Evolutionary conservation across 2,888 invertebrate species (phyloP).

Genomic region (Stenodera caucasica): DNA sequence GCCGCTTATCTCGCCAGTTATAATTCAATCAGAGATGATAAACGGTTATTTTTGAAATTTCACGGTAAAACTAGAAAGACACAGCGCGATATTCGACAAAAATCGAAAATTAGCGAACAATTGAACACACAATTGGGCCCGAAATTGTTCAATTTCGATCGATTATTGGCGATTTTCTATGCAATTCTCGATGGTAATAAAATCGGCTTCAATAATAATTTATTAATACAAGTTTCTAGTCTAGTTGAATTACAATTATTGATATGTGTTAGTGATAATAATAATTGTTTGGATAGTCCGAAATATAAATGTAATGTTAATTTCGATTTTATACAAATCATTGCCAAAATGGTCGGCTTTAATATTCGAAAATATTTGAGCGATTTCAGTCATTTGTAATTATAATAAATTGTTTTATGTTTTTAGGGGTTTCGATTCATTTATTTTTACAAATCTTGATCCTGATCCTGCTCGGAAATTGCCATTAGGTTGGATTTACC

Average conservation of each 20-base stretch:
- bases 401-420: not conserved
- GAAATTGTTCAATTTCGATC: slow-evolving; percentile 59
- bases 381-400: slow-evolving; percentile 63
- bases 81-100: slow-evolving; percentile 62
- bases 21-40: slow-evolving; percentile 87
- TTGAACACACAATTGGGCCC: slow-evolving; percentile 77
- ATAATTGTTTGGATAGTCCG: slow-evolving; percentile 70
- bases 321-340: slow-evolving; percentile 75
- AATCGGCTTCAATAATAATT: slow-evolving; percentile 81
- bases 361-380: slow-evolving; percentile 76
- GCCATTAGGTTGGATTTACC: too few relatives aligned
- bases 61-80: slow-evolving; percentile 73
- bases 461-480: not conserved
- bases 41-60: slow-evolving; percentile 80
- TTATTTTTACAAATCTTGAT: too few relatives aligned
- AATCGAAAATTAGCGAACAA: slow-evolving; percentile 62
- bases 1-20: slow-evolving; percentile 92
- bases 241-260: slow-evolving; percentile 82
- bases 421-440: too few relatives aligned
- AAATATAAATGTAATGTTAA: slow-evolving; percentile 87
- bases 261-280: slow-evolving; percentile 69
- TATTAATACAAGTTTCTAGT: slow-evolving; percentile 86
- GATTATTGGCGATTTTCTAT: slow-evolving; percentile 47
- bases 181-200: slow-evolving; percentile 83
- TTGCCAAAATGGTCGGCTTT: slow-evolving; percentile 77